A percentile compares a stretch with the other conserved stretches of the same genome.
Conservation (phyloP, 2,888 invertebrate species). For the Hyppa rectilinea region DNA sequence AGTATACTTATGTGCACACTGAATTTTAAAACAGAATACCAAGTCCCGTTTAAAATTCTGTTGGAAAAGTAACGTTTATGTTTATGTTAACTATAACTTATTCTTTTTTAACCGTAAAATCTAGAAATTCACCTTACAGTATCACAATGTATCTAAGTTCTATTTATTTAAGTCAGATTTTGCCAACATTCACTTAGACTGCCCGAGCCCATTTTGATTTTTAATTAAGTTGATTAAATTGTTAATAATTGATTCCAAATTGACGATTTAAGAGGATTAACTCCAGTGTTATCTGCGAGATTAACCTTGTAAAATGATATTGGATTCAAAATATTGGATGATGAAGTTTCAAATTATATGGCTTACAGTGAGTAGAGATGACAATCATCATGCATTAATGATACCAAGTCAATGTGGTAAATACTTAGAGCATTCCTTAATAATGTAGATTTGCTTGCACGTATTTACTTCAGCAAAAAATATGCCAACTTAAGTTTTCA, state of each 20-base stretch:
- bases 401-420: not conserved
- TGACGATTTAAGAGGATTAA: constrained; percentile 31
- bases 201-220: constrained; percentile 5
- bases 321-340: constrained; percentile 15
- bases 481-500: not conserved
- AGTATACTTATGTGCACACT: constrained; percentile 1
- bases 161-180: not conserved
- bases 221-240: constrained; percentile 31
- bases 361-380: not conserved
- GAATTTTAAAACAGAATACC: constrained; percentile 24
- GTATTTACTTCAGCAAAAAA: not conserved
- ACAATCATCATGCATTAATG: not conserved
- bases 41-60: constrained; percentile 9
- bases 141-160: not conserved
- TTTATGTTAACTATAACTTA: not conserved
- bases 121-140: not conserved
- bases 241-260: constrained; percentile 44
- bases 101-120: not conserved
- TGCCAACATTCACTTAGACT: not conserved
- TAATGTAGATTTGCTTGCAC: not conserved
- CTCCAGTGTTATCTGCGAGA: constrained; percentile 19
- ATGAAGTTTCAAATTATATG: constrained; percentile 16
- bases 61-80: constrained; percentile 4
- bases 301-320: constrained; percentile 48
- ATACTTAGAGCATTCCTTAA: not conserved